Evolutionary conservation across 2,888 invertebrate species (phyloP).

Genomic region (Phorcus lineatus): DNA sequence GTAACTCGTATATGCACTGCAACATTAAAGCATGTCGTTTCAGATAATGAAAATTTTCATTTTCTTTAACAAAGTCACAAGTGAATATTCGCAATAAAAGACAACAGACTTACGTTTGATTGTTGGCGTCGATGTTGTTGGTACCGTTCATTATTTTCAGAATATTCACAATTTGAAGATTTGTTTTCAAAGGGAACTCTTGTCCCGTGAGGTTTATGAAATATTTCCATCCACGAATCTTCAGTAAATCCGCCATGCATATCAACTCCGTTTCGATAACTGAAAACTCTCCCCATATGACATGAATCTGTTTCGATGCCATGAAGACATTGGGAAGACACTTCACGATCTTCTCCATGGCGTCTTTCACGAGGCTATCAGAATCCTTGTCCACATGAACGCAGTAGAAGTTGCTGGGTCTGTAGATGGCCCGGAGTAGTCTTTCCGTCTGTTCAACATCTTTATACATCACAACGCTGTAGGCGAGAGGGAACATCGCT

Average conservation of each 20-base stretch:
- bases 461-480: background rate
- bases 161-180: conserved; percentile 13
- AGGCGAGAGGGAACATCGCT: background rate
- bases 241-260: conserved; percentile 19
- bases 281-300: conserved; percentile 2
- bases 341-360: background rate
- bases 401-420: conserved; percentile 24
- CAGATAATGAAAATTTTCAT: no score
- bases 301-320: background rate
- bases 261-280: conserved; percentile 18
- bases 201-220: conserved; percentile 24
- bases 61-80: no score
- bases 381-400: conserved; percentile 2
- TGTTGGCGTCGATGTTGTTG: conserved; percentile 12
- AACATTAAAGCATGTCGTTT: no score
- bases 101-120: background rate
- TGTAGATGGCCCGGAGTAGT: conserved; percentile 18
- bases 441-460: conserved; percentile 13
- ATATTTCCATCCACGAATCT: conserved; percentile 19
- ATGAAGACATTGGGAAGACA: conserved; percentile 9
- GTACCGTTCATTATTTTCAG: conserved; percentile 11
- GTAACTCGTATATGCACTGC: no score
- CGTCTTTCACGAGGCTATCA: background rate
- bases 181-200: conserved; percentile 23
- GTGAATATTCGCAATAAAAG: no score